These are phyloP conservation scores for Sebastes hubbsi DNA, from an alignment of 2,797 vertebrate species.

Conservation along the genomic window DNA sequence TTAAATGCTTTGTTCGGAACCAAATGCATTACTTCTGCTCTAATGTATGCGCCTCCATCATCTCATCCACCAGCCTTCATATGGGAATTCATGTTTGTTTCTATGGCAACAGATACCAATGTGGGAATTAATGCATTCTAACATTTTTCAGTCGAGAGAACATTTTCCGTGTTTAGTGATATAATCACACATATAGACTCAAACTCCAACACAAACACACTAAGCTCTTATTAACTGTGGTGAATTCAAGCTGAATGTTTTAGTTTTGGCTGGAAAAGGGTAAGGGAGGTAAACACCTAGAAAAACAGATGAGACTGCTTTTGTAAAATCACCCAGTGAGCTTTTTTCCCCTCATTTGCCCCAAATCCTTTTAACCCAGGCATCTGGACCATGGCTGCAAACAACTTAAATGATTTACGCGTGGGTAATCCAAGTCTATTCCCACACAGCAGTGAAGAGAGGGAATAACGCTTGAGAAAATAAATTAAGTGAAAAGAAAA, in stretches of 20 bases:
- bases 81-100: constrained; percentile 61
- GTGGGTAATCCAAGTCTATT: constrained; percentile 6
- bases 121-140: constrained; percentile 20
- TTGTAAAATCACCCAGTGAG: constrained; percentile 36
- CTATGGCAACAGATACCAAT: constrained; percentile 60
- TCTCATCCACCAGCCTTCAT: constrained; percentile 9
- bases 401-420: constrained; percentile 57
- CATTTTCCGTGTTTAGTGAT: constrained; percentile 11
- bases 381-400: constrained; percentile 33
- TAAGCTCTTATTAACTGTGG: neutral
- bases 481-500: constrained; percentile 15
- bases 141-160: constrained; percentile 2
- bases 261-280: neutral
- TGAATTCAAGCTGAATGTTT: constrained; percentile 9
- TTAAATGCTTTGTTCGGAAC: constrained; percentile 49
- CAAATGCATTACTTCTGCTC: constrained; percentile 39
- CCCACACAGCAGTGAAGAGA: constrained; percentile 15
- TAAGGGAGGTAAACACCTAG: constrained; percentile 5
- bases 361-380: constrained; percentile 51
- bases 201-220: neutral
- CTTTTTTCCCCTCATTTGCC: constrained; percentile 46
- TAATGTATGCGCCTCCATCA: constrained; percentile 32
- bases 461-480: constrained; percentile 13
- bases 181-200: neutral
- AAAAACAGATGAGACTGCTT: constrained; percentile 39